Conservation (phyloP, 1,140 invertebrate genomes). For the Drosophila sulfurigaster region DNA sequence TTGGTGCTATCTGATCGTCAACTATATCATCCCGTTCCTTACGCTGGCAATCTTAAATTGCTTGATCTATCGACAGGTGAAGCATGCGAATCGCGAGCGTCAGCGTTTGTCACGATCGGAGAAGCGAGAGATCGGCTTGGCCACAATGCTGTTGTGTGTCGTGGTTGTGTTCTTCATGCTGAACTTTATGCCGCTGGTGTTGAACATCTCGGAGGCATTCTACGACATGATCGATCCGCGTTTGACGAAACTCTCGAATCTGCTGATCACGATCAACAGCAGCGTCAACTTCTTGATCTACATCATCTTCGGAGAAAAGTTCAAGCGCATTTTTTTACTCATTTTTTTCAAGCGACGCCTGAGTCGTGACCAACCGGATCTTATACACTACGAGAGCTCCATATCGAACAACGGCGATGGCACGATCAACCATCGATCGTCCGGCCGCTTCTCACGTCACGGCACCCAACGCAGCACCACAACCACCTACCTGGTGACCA, state of each 20-base stretch:
- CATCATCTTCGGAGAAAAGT: conserved; percentile 98
- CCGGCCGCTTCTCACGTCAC: conserved; percentile 88
- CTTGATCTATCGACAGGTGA: conserved; percentile 94
- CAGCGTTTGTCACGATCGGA: conserved; percentile 92
- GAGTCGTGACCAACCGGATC: conserved; percentile 89
- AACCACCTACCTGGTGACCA: conserved; percentile 77
- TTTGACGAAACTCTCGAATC: conserved; percentile 94
- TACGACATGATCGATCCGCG: conserved; percentile 89
- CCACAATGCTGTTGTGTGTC: conserved; percentile 97
- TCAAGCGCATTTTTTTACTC: conserved; percentile 94
- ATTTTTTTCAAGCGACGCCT: conserved; percentile 91
- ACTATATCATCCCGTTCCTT: conserved; percentile 95
- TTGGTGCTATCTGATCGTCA: conserved; percentile 96
- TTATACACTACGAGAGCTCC: conserved; percentile 92
- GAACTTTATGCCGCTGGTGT: conserved; percentile 95
- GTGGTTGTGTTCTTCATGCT: conserved; percentile 98
- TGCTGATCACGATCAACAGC: conserved; percentile 98
- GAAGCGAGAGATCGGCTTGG: conserved; percentile 94
- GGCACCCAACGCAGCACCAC: conserved; percentile 86
- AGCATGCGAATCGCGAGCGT: conserved; percentile 93
- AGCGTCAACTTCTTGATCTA: conserved; percentile 99
- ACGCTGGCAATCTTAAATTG: conserved; percentile 94
- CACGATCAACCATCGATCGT: conserved; percentile 87
- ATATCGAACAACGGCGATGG: conserved; percentile 91
- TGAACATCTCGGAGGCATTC: conserved; percentile 94